These are phyloP conservation scores for Tipula lateralis DNA, from an alignment of 2,888 invertebrate genomes.

Conservation along the genomic window DNA sequence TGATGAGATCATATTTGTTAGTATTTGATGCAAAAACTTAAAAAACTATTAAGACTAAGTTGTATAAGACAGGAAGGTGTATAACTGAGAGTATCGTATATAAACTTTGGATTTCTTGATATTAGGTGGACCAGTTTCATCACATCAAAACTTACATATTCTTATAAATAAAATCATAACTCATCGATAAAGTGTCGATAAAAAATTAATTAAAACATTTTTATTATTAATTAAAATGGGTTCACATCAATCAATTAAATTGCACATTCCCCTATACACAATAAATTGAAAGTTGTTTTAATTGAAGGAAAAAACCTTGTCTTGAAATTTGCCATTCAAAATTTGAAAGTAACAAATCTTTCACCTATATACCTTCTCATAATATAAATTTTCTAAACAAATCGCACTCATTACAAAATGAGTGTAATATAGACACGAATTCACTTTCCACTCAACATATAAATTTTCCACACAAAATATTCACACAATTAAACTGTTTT, in stretches of 20 bases:
- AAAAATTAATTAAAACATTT: no score
- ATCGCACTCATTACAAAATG: neutral
- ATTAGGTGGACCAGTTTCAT: no score
- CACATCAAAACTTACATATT: no score
- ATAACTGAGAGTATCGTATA: no score
- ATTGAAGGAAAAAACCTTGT: neutral
- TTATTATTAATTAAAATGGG: neutral
- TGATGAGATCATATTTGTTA: no score
- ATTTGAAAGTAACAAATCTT: neutral
- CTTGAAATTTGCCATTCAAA: neutral
- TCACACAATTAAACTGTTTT: neutral
- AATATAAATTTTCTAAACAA: neutral
- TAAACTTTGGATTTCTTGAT: no score
- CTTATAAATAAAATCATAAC: no score
- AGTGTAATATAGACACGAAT: neutral
- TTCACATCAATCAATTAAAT: neutral
- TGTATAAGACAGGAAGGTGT: no score
- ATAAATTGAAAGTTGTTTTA: constrained; percentile 6
- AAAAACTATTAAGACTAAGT: no score
- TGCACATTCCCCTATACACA: neutral
- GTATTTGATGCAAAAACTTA: no score
- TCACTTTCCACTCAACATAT: neutral
- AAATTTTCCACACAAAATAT: neutral
- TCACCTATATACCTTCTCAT: neutral
- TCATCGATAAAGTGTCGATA: no score